Evolutionary conservation across 2,888 invertebrate species (phyloP), one percentile per base, ranked within the genome.

Genomic region (Steinernema hermaphroditum): DNA sequence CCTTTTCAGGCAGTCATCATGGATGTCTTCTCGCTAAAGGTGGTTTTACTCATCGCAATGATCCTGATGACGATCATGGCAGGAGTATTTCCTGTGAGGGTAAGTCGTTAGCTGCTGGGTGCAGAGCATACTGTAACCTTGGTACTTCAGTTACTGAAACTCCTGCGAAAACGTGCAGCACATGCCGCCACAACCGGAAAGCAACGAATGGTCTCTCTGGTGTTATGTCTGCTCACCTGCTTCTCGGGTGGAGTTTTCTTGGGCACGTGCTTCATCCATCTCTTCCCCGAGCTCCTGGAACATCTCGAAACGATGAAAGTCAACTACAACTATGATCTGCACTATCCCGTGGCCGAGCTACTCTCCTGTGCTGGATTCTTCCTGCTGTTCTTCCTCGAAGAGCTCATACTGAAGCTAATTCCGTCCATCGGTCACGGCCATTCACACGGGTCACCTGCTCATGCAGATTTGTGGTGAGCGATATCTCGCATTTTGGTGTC

Each of bases 1-100:
- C 50, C 8, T 69, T 19, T 37, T 37, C 37, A 12, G 37, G 4
- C 37, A 37, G 37, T 4, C 54, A 19, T 43, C 32, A 83, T 84
- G 84, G 72, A 79, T 46, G 71, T 80, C 37, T 37, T 70, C 2
- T 37, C 76, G 34, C 75, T 84, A 68, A 94, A 94, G 88, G 90
- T 91, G 24, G 91, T 92, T 2, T 91, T 94, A 0, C 92, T 94
- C 92, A 88, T 90, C 50, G 91, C 92, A 32, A 90, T 94, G 19
- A 92, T 93, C 84, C 87, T 89, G 73, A 91, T 92, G 24, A 93
- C 93, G 50, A 90, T 92, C 85, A 85, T 91, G 22, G 91, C 93
- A 82, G 94, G 94, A 37, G 37, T 37, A 37, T 37, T 37, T 37
- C 37, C 37, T 37, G 37, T 37, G 37, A n/a, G n/a, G n/a, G n/a